Base-by-base conservation (phyloP, 1,140 invertebrate genomes). In the Dendroctonus valens region DNA sequence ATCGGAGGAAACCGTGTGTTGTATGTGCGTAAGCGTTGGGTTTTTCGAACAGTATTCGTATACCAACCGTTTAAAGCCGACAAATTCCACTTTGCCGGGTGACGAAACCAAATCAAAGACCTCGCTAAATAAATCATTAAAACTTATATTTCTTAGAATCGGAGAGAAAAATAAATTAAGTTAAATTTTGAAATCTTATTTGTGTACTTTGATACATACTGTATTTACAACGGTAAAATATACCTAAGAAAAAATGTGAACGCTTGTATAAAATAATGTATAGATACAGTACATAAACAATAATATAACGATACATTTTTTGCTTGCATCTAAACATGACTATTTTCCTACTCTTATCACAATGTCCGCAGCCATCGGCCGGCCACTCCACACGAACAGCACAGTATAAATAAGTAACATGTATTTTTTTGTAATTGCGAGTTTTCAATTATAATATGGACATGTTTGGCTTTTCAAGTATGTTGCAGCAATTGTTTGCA, bases 391-490 rank as follows among this genome's bases (percentile, higher is more conserved):
- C 76, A 77, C 75, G 75, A 75, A 75, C 75, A 76, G 76, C 76
- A 76, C 76, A 77, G 74, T 77, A 77, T 77, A 77, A 77, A 77
- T 77, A 77, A 76, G 74, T 77, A 77, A 77, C 75, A 77, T 77
- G 72, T 74, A 76, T 72, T 73, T 69, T 62, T 72, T 71, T 67
- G 62, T 75, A 75, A 73, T 77, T 76, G 74, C 72, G 70, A 74
- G 75, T 77, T 73, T 75, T 70, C 70, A 70, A 55, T 26, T 26
- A 26, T 72, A 65, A 72, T 73, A 73, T 72, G 73, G 73, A 76
- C 73, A 72, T 74, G 72, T 76, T 77, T 76, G 71, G 75, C 71
- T 74, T 73, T 63, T 59, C 40, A 65, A 63, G 73, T 67, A 64
- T 75, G 74, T 75, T 75, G 74, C 74, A 74, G 74, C 74, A 65